phyloP scores from a whole-genome alignment of 2,888 invertebrate species.

The Ichneumoninae sp. region DNA sequence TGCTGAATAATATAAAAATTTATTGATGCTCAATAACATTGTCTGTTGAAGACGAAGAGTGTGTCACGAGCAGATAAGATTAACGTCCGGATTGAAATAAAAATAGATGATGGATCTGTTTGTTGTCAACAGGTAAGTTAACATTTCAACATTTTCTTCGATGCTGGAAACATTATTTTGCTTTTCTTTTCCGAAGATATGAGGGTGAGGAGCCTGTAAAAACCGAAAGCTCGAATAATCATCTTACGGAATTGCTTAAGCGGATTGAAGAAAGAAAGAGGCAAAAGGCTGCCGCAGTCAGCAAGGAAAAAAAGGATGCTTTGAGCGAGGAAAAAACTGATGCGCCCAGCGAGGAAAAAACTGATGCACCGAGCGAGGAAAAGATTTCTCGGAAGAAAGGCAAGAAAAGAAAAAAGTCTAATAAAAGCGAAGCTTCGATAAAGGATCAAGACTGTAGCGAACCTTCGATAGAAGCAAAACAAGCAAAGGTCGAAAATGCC shows the following conservation, averaged over 20 bases:
- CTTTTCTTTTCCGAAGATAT: conserved; percentile 71
- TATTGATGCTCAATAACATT: background rate
- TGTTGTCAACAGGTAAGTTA: conserved; percentile 88
- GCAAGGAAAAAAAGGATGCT: conserved; percentile 7
- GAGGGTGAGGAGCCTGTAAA: conserved; percentile 69
- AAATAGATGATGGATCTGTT: conserved; percentile 88
- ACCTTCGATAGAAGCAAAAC: background rate
- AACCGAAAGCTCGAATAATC: conserved; percentile 72
- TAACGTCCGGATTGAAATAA: background rate
- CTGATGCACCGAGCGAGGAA: background rate
- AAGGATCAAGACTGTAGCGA: background rate
- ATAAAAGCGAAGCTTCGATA: background rate
- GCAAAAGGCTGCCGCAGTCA: conserved; percentile 66
- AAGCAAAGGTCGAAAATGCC: conserved; percentile 33
- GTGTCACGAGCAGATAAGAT: background rate
- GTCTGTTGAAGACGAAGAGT: background rate
- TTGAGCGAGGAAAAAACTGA: background rate
- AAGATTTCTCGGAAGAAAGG: conserved; percentile 36
- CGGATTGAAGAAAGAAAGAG: conserved; percentile 77
- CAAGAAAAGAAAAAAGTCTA: conserved; percentile 46
- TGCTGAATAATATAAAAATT: background rate
- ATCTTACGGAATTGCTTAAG: conserved; percentile 75
- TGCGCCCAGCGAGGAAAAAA: background rate
- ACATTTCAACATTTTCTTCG: background rate
- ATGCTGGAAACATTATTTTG: background rate